Evolutionary conservation across 2,888 invertebrate genomes (phyloP), one percentile per base, ranked within the genome.

Genomic region (Salticus scenicus): DNA sequence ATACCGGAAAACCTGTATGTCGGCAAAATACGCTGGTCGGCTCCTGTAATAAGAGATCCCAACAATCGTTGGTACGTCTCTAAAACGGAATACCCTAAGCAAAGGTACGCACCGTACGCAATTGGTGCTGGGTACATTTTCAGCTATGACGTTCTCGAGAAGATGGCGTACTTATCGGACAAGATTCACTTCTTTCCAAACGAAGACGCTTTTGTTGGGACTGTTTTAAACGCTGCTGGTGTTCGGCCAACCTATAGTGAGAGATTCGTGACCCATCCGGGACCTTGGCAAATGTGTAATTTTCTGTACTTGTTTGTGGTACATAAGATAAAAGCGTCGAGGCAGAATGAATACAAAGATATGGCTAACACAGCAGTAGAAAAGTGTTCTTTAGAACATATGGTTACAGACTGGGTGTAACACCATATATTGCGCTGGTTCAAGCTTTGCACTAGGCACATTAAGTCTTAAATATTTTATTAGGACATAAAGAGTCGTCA

Each of bases 191-290:
- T 90, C 0, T 90, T 91, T 87, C 89, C 91, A 4, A 90, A 90
- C 77, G 91, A 91, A 87, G 91, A 91, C 88, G 91, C 91, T 5
- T 91, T 90, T 86, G 87, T 91, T 1, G 91, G 91, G 0, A 89
- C 90, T 10, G 87, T 91, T 28, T 87, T 90, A 14, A 82, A 90
- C 30, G 75, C 84, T 8, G 70, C 90, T n/a, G 89, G 89, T 1
- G 86, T 91, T 10, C 63, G 87, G 7, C 90, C 91, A 1, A 76
- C 88, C 0, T 80, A 89, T 74, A 91, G 90, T 79, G 89, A 88
- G 14, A 88, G 91, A 20, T 91, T 91, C 86, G 89, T 90, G 5
- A 63, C 90, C 24, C 88, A 89, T 77, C 89, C 89, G n/a, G 77
- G 82, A 33, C n/a, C 75, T 5, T 89, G 90, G 88, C 88, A 89